These are phyloP conservation scores for Ceratina calcarata DNA, from an alignment of 1,140 invertebrate species.

Conservation along the genomic window DNA sequence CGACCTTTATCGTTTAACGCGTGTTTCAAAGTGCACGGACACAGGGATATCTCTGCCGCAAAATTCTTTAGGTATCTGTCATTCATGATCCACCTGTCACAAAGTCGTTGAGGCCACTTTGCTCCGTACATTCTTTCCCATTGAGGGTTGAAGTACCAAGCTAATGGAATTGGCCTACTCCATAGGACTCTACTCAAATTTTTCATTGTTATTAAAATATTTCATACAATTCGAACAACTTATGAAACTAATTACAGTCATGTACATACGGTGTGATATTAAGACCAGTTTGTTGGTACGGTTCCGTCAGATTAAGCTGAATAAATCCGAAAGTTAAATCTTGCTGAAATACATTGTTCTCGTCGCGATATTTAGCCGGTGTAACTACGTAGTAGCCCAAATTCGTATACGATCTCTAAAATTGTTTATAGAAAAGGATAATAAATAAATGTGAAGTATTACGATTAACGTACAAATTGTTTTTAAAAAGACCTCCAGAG, in stretches of 20 bases:
- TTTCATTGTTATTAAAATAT: neutral
- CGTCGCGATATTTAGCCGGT: conserved; percentile 85
- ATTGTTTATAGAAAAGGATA: conserved; percentile 41
- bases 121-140: conserved; percentile 89
- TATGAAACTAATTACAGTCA: neutral
- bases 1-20: conserved; percentile 95
- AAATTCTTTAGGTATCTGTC: conserved; percentile 95
- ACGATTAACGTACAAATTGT: neutral
- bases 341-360: conserved; percentile 84
- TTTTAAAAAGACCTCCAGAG: conserved; percentile 69
- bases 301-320: conserved; percentile 93
- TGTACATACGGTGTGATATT: conserved; percentile 89
- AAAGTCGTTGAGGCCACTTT: conserved; percentile 90
- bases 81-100: conserved; percentile 93
- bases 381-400: conserved; percentile 85
- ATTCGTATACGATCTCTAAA: conserved; percentile 84
- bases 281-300: conserved; percentile 85
- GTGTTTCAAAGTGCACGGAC: conserved; percentile 95
- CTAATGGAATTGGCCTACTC: conserved; percentile 94
- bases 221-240: neutral
- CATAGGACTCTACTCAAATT: conserved; percentile 86
- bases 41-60: conserved; percentile 90
- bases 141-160: conserved; percentile 94
- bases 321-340: conserved; percentile 94
- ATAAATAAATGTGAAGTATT: neutral